Evolutionary conservation across 2,113 vertebrate species (phyloP).

Genomic region (Saimiri boliviensis): DNA sequence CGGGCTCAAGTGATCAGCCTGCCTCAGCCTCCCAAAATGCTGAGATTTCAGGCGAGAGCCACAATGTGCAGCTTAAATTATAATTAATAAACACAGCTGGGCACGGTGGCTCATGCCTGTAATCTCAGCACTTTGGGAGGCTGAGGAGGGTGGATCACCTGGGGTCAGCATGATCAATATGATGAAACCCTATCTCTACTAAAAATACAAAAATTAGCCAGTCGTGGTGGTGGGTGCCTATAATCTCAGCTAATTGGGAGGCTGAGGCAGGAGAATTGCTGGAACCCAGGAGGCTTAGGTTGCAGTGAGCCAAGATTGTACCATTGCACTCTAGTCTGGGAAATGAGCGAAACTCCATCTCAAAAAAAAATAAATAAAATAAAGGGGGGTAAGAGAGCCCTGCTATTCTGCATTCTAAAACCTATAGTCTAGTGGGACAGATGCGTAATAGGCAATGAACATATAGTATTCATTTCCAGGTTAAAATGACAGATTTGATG

Average conservation of each 20-base stretch:
- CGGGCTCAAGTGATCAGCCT: no score
- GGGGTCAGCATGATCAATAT: neutral
- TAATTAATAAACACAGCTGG: neutral
- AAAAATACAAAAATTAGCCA: neutral
- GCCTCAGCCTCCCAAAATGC: no score
- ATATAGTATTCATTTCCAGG: neutral
- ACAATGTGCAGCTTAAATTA: neutral
- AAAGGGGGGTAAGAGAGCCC: no score
- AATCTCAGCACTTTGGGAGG: neutral
- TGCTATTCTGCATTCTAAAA: neutral
- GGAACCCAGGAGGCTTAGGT: no score
- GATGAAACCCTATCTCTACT: neutral
- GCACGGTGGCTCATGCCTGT: neutral
- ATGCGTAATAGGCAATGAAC: neutral
- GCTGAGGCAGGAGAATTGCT: no score
- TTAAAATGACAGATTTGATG: neutral
- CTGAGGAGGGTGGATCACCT: neutral
- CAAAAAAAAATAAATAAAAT: no score
- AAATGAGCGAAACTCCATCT: no score
- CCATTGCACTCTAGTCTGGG: no score
- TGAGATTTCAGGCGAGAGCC: no score
- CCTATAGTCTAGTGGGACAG: neutral
- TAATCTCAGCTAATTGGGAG: no score
- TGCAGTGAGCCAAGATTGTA: no score
- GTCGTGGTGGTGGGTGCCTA: no score